Conservation (phyloP, 2,888 invertebrate genomes). For the Deroplatys truncata region DNA sequence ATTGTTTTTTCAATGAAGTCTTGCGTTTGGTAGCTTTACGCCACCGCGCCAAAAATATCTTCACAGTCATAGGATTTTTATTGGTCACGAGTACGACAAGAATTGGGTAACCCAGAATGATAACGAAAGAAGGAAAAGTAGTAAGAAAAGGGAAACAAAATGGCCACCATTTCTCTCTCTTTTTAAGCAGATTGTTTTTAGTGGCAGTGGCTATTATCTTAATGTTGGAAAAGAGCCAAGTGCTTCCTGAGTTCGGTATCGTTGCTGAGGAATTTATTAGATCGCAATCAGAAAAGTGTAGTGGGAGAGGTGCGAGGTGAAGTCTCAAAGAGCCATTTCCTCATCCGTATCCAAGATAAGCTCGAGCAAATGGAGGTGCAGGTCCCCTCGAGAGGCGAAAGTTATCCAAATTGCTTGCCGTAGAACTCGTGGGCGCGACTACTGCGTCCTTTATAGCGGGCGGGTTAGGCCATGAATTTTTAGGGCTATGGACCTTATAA, state of each 20-base stretch:
- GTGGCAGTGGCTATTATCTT: neutral
- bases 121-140: neutral
- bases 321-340: conserved; percentile 1
- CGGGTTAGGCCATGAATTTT: conserved; percentile 8
- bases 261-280: conserved; percentile 1
- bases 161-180: neutral
- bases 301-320: neutral
- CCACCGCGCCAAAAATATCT: neutral
- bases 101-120: neutral
- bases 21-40: neutral
- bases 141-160: neutral
- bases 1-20: neutral
- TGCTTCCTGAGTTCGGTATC: neutral
- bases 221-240: neutral
- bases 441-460: conserved; percentile 1
- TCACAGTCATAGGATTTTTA: neutral
- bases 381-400: neutral
- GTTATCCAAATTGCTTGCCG: conserved; percentile 11
- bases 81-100: neutral
- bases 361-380: neutral
- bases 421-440: neutral
- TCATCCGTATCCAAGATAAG: conserved; percentile 10
- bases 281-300: neutral
- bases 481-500: conserved; percentile 10
- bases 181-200: neutral